Conservation (phyloP, 1,140 invertebrate genomes). For the Drosophila equinoxialis region DNA sequence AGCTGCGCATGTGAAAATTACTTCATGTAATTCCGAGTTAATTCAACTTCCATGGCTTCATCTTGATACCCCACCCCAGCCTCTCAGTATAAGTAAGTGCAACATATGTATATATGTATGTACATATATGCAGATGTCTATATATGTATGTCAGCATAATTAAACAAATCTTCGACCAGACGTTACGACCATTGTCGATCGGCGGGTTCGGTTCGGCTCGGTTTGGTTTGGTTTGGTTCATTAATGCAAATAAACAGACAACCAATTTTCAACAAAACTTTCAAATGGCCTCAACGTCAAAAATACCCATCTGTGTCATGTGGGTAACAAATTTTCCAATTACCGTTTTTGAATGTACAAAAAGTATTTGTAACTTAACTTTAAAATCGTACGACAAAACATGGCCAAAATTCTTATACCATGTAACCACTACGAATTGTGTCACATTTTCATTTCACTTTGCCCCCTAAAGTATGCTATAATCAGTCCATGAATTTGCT, state of each 20-base stretch:
- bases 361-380: too few relatives aligned
- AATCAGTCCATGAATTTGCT: too few relatives aligned
- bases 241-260: constrained; percentile 62
- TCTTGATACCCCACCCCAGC: constrained; percentile 10
- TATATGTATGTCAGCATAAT: constrained; percentile 65
- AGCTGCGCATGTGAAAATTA: constrained; percentile 59
- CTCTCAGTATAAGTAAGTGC: constrained; percentile 17
- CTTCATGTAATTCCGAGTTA: constrained; percentile 17
- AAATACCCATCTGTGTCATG: constrained; percentile 14
- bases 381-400: too few relatives aligned
- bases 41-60: constrained; percentile 25
- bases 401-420: too few relatives aligned
- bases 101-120: constrained; percentile 17
- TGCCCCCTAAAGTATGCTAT: too few relatives aligned
- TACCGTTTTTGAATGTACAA: too few relatives aligned
- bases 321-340: too few relatives aligned
- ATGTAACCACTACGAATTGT: too few relatives aligned
- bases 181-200: constrained; percentile 58
- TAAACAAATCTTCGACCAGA: constrained; percentile 74
- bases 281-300: constrained; percentile 21
- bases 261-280: constrained; percentile 15
- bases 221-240: constrained; percentile 41
- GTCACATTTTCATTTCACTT: too few relatives aligned
- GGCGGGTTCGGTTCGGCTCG: constrained; percentile 38
- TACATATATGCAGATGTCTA: constrained; percentile 12